These are phyloP conservation scores for Artibeus lituratus DNA, from an alignment of 2,797 vertebrate genomes.

Conservation along the genomic window DNA sequence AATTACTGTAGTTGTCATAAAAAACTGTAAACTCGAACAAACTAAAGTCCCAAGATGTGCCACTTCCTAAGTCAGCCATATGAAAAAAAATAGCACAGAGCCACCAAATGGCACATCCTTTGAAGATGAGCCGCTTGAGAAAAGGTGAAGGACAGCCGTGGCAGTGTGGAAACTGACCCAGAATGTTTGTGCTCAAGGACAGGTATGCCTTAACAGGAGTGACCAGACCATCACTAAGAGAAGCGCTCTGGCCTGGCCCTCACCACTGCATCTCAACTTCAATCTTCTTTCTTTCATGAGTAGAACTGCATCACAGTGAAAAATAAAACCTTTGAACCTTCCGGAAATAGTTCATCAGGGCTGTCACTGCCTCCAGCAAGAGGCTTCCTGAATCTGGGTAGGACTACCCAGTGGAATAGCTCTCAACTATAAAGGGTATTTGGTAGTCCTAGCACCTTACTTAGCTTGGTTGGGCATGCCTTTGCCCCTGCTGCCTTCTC, in stretches of 20 bases:
- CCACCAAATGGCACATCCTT: not conserved
- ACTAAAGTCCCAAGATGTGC: not conserved
- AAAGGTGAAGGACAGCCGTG: not conserved
- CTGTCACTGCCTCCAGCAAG: not conserved
- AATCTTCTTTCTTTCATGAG: not conserved
- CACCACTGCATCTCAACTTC: not conserved
- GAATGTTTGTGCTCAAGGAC: not conserved
- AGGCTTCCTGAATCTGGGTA: not conserved
- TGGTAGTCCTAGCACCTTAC: not conserved
- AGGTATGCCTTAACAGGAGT: not conserved
- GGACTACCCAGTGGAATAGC: too few relatives aligned
- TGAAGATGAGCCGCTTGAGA: not conserved
- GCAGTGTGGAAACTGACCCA: not conserved
- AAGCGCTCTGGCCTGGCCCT: not conserved
- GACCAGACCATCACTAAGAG: not conserved
- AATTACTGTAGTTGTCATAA: not conserved
- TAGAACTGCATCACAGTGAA: not conserved
- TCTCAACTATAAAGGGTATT: not conserved
- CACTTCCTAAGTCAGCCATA: not conserved
- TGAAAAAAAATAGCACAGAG: not conserved
- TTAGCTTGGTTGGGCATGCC: not conserved
- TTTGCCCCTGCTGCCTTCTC: not conserved
- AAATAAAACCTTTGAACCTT: constrained; percentile 19
- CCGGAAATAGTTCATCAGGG: not conserved
- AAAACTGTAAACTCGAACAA: not conserved